Base-by-base conservation (phyloP, 2,888 invertebrate species). In the Mimas tiliae region DNA sequence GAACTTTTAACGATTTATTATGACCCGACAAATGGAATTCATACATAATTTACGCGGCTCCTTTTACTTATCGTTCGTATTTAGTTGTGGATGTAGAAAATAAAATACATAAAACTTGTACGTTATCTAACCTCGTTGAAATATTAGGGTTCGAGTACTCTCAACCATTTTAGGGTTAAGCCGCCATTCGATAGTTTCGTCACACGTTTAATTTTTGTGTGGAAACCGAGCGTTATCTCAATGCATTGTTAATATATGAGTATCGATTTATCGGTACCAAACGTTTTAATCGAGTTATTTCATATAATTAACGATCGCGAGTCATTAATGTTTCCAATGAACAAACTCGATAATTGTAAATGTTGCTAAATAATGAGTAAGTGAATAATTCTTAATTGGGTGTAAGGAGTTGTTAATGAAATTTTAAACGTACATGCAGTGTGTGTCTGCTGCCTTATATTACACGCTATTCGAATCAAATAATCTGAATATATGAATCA, bases 301-400 rank as follows among this genome's bases (percentile, higher is more conserved):
- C 78, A 75, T 79, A 80, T 79, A 83, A 80, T 84, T 83, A 79
- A 74, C 80, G 81, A 80, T 81, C 86, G 85, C 75, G 81, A 82
- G 74, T 78, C 79, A 79, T 74, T 81, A 83, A 84, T 80, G 82
- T 88, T 87, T 89, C 87, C 89, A 86, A 86, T 85, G 74, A 77
- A 71, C 71, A 76, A 80, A 82, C 78, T 80, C 78, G 76, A 81
- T 81, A 79, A 78, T 78, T 77, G 77, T 77, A 75, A 82, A 78
- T 74, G 70, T 75, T 77, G 42, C 65, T 68, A 67, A 72, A 74
- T 68, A 73, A 73, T 70, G 69, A 76, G 72, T 74, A 73, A 68
- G 72, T 70, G 63, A 72, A 72, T 70, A 70, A 72, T 76, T 69
- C 69, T 74, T 77, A 78, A 80, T 79, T 81, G 74, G 70, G 67